A percentile compares a stretch with the other conserved stretches of the same genome.
phyloP scores from a whole-genome alignment of 2,113 vertebrate genomes.

The Myotis brandtii region DNA sequence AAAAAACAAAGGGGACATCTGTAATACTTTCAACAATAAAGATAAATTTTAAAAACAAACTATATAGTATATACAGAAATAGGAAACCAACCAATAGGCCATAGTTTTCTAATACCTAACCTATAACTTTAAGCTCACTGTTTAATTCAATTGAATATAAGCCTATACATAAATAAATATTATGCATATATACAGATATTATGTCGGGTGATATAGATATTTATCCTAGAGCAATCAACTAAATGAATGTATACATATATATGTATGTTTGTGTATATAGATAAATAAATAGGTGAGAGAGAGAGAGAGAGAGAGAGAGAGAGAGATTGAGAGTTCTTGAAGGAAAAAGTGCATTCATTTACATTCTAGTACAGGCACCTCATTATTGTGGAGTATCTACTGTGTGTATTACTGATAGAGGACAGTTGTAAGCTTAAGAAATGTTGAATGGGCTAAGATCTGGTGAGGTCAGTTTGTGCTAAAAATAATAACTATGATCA shows the following conservation, averaged over 20 bases:
- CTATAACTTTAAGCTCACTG: neutral
- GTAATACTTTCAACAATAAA: no score
- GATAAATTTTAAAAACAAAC: neutral
- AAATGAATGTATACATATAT: neutral
- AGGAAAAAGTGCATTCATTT: neutral
- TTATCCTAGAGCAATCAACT: neutral
- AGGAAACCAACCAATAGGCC: neutral
- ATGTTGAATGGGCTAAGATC: neutral
- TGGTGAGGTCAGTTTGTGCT: neutral
- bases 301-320: neutral
- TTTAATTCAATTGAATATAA: neutral
- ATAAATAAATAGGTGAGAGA: neutral
- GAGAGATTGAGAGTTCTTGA: neutral
- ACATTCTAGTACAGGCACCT: neutral
- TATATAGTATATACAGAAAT: neutral
- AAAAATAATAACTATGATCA: neutral
- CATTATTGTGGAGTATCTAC: neutral
- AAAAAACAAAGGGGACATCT: no score
- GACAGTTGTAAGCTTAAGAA: neutral
- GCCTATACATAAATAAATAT: neutral
- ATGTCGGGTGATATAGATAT: neutral
- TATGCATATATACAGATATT: neutral
- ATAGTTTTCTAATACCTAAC: neutral
- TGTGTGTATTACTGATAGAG: neutral
- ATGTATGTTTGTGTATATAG: neutral